These are phyloP conservation scores for Salticus scenicus DNA, from an alignment of 2,888 invertebrate genomes.

Conservation along the genomic window DNA sequence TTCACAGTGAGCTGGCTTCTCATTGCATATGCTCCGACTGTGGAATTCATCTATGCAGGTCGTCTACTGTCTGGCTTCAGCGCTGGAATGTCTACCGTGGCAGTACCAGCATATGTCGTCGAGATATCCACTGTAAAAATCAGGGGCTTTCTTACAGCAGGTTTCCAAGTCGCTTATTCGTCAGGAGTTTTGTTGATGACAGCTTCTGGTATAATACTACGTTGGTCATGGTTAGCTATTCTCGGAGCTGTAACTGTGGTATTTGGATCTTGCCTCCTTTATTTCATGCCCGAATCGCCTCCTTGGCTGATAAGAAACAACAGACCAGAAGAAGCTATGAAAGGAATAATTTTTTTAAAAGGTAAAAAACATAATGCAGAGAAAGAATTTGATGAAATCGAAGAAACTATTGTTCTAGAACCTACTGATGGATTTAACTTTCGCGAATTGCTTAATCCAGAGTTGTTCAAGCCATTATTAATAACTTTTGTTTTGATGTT, in stretches of 20 bases:
- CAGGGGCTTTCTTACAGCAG: conserved; percentile 65
- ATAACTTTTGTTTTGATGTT: conserved; percentile 75
- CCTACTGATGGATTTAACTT: conserved; percentile 62
- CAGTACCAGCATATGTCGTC: conserved; percentile 69
- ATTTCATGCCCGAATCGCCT: conserved; percentile 68
- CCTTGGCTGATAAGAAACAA: conserved; percentile 58
- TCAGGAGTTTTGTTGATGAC: conserved; percentile 45
- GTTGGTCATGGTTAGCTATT: conserved; percentile 38
- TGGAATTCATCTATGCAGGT: conserved; percentile 51
- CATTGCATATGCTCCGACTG: conserved; percentile 71
- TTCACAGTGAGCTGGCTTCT: conserved; percentile 75
- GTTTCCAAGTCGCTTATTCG: conserved; percentile 62
- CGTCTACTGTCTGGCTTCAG: conserved; percentile 61
- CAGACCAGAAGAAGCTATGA: conserved; percentile 50
- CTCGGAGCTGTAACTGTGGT: conserved; percentile 14
- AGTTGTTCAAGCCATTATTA: conserved; percentile 74
- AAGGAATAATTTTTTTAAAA: conserved; percentile 73
- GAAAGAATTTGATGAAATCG: conserved; percentile 45
- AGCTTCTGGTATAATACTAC: conserved; percentile 34
- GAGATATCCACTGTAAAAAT: conserved; percentile 65
- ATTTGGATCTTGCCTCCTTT: conserved; percentile 19
- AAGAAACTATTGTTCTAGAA: neutral
- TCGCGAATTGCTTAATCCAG: conserved; percentile 73
- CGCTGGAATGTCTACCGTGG: conserved; percentile 56
- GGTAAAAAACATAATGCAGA: conserved; percentile 71